These are phyloP conservation scores for Perccottus glenii DNA, from an alignment of 2,113 vertebrate species.

Conservation along the genomic window DNA sequence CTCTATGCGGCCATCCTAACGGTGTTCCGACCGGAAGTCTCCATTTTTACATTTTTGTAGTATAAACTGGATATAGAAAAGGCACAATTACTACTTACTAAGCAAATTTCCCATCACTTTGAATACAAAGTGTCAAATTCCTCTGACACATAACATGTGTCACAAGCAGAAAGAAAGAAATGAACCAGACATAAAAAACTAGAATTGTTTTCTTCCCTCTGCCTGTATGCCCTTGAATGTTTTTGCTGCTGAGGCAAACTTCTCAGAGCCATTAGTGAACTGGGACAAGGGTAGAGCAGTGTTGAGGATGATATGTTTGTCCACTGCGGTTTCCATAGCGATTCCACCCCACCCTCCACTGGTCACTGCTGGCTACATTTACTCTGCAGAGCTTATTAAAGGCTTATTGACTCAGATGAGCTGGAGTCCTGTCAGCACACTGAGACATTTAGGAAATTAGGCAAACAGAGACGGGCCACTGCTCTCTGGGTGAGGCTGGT, in stretches of 20 bases:
- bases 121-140: no score
- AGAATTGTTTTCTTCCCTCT: neutral
- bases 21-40: no score
- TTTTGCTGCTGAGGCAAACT: constrained; percentile 76
- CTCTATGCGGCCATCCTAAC: no score
- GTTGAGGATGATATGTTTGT: constrained; percentile 77
- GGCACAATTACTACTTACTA: no score
- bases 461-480: neutral
- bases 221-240: constrained; percentile 19
- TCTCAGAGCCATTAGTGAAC: constrained; percentile 81
- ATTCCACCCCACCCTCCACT: constrained; percentile 70
- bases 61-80: no score
- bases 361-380: constrained; percentile 69
- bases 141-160: neutral
- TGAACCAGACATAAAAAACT: constrained; percentile 5
- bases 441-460: constrained; percentile 65
- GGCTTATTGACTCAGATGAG: constrained; percentile 24
- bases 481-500: neutral
- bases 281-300: constrained; percentile 84
- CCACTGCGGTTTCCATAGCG: neutral
- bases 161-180: constrained; percentile 32
- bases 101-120: no score
- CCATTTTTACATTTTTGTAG: no score
- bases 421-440: neutral
- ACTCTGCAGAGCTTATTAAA: constrained; percentile 69